Evolutionary conservation across 2,113 vertebrate genomes (phyloP).

Genomic region (Catharus fuscescens): DNA sequence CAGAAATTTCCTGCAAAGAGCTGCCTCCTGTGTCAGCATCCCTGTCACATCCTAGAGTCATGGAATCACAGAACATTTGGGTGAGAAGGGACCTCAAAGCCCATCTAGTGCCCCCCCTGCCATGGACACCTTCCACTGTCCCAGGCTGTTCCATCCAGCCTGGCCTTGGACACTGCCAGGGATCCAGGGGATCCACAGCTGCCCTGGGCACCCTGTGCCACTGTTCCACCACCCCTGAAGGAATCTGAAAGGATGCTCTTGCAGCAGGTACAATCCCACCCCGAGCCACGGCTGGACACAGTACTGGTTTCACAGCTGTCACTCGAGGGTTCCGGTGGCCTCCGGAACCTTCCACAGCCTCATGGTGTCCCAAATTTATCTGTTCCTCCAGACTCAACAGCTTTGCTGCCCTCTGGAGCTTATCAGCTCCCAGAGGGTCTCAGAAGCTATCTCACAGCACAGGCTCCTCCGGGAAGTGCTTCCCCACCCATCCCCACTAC

Average conservation of each 20-base stretch:
- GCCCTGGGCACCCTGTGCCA: not conserved
- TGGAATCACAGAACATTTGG: not conserved
- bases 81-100: not conserved
- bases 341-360: not conserved
- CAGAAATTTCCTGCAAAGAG: not conserved
- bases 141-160: not conserved
- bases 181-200: not conserved
- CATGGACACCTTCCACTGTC: not conserved
- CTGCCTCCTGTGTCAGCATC: not conserved
- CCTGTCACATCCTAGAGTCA: not conserved
- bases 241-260: not conserved
- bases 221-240: not conserved
- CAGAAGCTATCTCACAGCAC: conserved; percentile 1
- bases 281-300: not conserved
- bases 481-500: not conserved
- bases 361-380: not conserved
- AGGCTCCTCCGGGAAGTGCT: not conserved
- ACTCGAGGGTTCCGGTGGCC: accelerated
- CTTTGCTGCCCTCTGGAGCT: not conserved
- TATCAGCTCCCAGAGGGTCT: not conserved
- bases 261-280: not conserved
- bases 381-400: not conserved
- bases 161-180: not conserved
- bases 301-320: accelerated
- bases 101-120: accelerated